Evolutionary conservation across 1,140 invertebrate species (phyloP), one percentile per base, ranked within the genome.

Genomic region (Lucilia cuprina): DNA sequence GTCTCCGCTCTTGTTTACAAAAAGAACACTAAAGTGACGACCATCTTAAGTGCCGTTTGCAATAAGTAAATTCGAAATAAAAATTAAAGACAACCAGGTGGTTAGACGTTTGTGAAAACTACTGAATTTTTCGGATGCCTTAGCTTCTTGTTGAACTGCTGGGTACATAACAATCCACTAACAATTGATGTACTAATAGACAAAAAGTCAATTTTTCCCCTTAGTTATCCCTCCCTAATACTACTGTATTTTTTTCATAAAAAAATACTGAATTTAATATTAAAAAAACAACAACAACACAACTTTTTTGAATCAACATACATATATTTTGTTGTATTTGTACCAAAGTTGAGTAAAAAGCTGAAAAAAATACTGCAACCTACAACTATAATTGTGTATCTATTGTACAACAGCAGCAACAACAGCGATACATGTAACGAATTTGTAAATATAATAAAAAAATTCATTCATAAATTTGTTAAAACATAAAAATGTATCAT

Each of bases 391-490:
- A 55, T 25, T 17, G 74, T 35, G 41, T 41, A 41, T 10, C 5
- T 7, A 41, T 41, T 41, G 5, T 41, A 10, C 41, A 41, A 74
- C 35, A 82, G 78, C 41, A 82, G 78, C 78, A 82, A 19, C 7
- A 50, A 55, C 78, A 60, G 41, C 82, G 70, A 35, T 50, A 65
- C 82, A 25, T 80, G 77, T 80, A 80, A 80, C 77, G 41, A 80
- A 80, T 80, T 80, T 80, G 77, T 50, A 80, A 80, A 78, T 30
- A 50, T 19, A 82, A 30, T 30, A 50, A 21, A 82, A 9, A 47
- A 50, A 82, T 83, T 83, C 82, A 80, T 80, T 80, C 77, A 80
- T 80, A 50, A 80, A 80, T 80, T 80, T 80, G 74, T 77, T 77
- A 8, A 21, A 55, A 9, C 17, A 17, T n/a, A 41, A 41, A 77